A percentile compares a stretch with the other conserved stretches of the same genome.
phyloP scores from a whole-genome alignment of 2,888 invertebrate genomes.

The Oconnorella tubifera region DNA sequence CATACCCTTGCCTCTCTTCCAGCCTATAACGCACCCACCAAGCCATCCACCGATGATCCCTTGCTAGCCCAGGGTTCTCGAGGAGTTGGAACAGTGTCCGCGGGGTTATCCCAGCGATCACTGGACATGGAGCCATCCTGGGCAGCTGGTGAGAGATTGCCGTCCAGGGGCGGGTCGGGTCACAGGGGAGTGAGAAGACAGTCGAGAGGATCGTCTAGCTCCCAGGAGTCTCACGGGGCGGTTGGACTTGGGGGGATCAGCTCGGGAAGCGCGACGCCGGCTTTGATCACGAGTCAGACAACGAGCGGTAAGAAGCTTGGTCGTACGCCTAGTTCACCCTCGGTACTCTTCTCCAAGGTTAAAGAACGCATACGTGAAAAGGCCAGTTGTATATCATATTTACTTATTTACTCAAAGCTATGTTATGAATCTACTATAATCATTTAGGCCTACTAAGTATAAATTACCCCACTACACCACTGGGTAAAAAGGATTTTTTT shows the following conservation, averaged over 20 bases:
- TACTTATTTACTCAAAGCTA: too few relatives aligned
- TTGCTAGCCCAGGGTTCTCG: background rate
- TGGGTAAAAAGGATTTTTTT: too few relatives aligned
- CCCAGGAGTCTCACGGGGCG: background rate
- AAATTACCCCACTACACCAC: too few relatives aligned
- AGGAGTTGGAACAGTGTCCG: background rate
- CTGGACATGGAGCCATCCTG: background rate
- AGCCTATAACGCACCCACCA: background rate
- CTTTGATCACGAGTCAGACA: background rate
- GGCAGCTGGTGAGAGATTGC: background rate
- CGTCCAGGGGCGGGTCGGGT: background rate
- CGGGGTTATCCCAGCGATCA: background rate
- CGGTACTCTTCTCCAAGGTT: slow-evolving; percentile 32
- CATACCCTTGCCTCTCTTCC: slow-evolving; percentile 14
- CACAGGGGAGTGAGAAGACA: background rate
- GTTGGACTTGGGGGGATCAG: background rate
- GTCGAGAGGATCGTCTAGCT: slow-evolving; percentile 1
- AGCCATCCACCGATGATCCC: background rate
- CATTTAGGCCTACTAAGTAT: too few relatives aligned
- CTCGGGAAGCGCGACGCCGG: background rate
- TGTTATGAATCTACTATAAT: too few relatives aligned
- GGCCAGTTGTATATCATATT: too few relatives aligned
- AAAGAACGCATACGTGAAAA: slow-evolving; percentile 36
- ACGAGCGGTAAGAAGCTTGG: slow-evolving; percentile 11
- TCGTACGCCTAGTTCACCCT: slow-evolving; percentile 29